phyloP scores from a whole-genome alignment of 2,113 vertebrate species.

The Cyanistes caeruleus region DNA sequence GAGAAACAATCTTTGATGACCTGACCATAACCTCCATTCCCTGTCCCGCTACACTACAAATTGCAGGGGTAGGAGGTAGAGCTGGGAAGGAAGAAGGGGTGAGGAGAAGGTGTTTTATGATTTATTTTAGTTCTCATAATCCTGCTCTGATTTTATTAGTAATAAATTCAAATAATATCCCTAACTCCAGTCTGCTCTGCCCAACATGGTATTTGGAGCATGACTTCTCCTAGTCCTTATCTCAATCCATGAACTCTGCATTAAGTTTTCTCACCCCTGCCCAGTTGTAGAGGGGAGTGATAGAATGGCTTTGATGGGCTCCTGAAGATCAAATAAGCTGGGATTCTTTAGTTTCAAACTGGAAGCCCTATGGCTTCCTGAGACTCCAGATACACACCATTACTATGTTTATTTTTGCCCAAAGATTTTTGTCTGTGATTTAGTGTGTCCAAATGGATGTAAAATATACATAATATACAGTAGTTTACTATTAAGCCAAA shows the following conservation, averaged over 20 bases:
- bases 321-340: background rate
- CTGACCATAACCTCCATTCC: no score
- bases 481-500: background rate
- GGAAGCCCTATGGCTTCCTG: background rate
- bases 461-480: background rate
- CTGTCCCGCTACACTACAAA: background rate
- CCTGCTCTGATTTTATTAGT: background rate
- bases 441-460: background rate
- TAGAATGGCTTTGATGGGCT: background rate
- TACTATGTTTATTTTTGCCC: background rate
- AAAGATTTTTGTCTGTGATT: background rate
- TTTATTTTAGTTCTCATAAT: background rate
- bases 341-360: background rate
- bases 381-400: background rate
- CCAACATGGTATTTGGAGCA: rapidly evolving
- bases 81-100: background rate
- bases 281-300: background rate
- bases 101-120: background rate
- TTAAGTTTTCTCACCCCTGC: background rate
- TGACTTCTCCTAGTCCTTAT: background rate
- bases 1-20: background rate
- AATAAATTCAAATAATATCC: background rate
- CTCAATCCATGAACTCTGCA: background rate
- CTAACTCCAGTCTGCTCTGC: background rate
- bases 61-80: background rate